Evolutionary conservation across 2,113 vertebrate species (phyloP), one percentile per base, ranked within the genome.

Genomic region (Ochotona princeps): DNA sequence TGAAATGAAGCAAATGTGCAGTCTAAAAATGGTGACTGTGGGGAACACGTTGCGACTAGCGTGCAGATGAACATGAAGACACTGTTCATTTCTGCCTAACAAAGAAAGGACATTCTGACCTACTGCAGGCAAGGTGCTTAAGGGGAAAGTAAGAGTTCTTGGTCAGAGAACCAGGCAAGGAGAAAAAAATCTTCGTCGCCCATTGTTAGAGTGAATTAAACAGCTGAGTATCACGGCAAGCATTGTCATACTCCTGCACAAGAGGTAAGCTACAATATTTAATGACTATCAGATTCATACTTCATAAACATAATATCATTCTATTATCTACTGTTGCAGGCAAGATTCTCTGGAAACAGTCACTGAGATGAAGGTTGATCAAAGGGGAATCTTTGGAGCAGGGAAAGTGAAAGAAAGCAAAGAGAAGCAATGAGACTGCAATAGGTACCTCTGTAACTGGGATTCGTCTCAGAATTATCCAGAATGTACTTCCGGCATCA

Each of bases 271-370:
- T 87, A 49, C 61, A 23, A n/a, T 85, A 90, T 75, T 93, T 93
- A 75, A 89, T 91, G 89, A 89, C 21, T 78, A 54, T 89, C 92
- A 94, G 57, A 78, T 83, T 67, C 61, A 49, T 73, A 67, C 51
- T 80, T 83, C 83, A 83, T 83, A 93, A 81, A 85, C 28, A 91
- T 9, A 80, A 89, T 26, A 60, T 75, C 86, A 65, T 89, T 74
- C 89, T 70, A 83, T 89, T 90, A 86, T 83, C 47, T 70, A 60
- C 23, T 26, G 7, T 65, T 88, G 44, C 32, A 87, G 65, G 65
- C 54, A 51, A 75, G 26, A 93, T 30, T 92, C 74, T 89, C 38
- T 83, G 30, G 67, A 87, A 69, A 57, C 8, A 83, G 54, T 26
- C 60, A 38, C 49, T 80, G 75, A 94, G 83, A 83, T 63, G 86